Percentiles rank a stretch among this genome's conserved stretches.
Conservation (phyloP, 2,888 invertebrate species). For the Abrostola triplasia region DNA sequence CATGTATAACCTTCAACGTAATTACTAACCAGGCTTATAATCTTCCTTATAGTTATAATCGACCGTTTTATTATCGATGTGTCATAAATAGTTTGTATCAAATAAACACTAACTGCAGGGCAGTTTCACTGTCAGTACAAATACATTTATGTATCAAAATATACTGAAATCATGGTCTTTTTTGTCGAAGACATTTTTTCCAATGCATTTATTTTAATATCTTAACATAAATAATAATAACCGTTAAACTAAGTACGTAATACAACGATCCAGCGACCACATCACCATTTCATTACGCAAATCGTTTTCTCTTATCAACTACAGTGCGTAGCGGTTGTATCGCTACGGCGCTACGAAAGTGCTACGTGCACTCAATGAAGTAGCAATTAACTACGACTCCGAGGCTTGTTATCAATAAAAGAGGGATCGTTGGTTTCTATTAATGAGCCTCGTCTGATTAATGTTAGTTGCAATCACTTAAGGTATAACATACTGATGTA, state of each 20-base stretch:
- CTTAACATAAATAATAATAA: background rate
- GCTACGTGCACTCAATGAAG: slow-evolving; percentile 43
- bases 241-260: slow-evolving; percentile 11
- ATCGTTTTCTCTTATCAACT: slow-evolving; percentile 42
- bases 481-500: background rate
- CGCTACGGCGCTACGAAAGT: slow-evolving; percentile 37
- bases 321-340: slow-evolving; percentile 29
- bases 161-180: too few species aligned
- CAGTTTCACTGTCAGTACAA: too few species aligned
- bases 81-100: too few species aligned
- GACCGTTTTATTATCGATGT: too few species aligned
- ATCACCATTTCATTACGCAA: slow-evolving; percentile 37
- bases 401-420: slow-evolving; percentile 49
- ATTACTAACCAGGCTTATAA: too few species aligned
- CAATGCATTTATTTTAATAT: too few species aligned
- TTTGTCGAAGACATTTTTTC: too few species aligned
- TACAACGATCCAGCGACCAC: slow-evolving; percentile 21
- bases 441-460: slow-evolving; percentile 41
- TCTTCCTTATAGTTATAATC: too few species aligned
- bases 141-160: too few species aligned
- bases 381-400: slow-evolving; percentile 40
- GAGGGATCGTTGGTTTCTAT: slow-evolving; percentile 46
- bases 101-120: too few species aligned
- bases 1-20: too few species aligned
- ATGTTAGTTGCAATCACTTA: slow-evolving; percentile 1